Base-by-base conservation (phyloP, 92 coral and sea anemone species). In the Heliopora coerulea region DNA sequence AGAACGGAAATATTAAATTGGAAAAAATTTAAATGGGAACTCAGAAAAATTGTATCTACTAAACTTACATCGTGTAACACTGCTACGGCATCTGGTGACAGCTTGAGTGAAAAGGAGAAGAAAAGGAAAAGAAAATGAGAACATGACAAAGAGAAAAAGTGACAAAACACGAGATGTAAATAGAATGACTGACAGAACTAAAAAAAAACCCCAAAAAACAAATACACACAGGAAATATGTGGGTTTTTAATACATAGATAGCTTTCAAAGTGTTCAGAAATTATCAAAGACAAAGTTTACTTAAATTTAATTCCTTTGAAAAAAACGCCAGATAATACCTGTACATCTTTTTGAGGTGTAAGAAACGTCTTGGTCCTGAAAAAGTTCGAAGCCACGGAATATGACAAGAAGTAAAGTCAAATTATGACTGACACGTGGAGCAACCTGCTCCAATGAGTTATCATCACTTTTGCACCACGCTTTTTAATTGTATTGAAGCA, bases 331-430 rank as follows among this genome's bases (percentile, higher is more conserved):
- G 48, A 20, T n/a, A n/a, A n/a, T 78, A 93, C 98, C 98, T 89
- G 91, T 39, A 93, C 65, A 58, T 93, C 98, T 78, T 93, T 93
- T 49, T 89, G 98, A 0, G 98, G 95, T 26, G 91, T 85, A 56
- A 96, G 78, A 72, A 90, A 93, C 76, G 89, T 87, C 59, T 96
- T 77, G 35, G 96, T 86, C 52, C 98, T 93, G 68, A 62, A 24
- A 25, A 17, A 64, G 14, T 12, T 37, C 42, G 3, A 81, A 63
- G 57, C 41, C 31, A 40, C 29, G n/a, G n/a, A n/a, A n/a, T n/a
- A n/a, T n/a, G n/a, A n/a, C n/a, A n/a, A n/a, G n/a, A n/a, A n/a
- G n/a, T n/a, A n/a, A n/a, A n/a, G n/a, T n/a, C n/a, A n/a, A n/a
- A n/a, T n/a, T n/a, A n/a, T n/a, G n/a, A n/a, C n/a, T n/a, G n/a